Conservation (phyloP, 2,888 invertebrate species). For the Leistus spinibarbis region DNA sequence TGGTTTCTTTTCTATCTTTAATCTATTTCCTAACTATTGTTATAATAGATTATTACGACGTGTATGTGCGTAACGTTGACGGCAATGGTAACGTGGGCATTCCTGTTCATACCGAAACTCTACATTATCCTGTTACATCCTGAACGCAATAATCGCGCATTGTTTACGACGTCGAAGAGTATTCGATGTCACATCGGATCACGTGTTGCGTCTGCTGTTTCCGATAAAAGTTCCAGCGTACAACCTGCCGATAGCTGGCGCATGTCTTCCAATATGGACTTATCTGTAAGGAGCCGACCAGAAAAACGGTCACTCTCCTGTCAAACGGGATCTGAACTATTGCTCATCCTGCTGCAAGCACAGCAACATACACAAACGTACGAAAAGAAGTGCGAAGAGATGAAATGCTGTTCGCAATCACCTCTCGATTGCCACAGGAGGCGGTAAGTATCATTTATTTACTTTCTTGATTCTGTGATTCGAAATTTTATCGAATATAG, state of each 20-base stretch:
- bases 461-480: too few species aligned
- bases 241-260: conserved; percentile 29
- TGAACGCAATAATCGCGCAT: conserved; percentile 75
- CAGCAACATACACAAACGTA: neutral
- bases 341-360: conserved; percentile 51
- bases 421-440: conserved; percentile 13
- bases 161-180: conserved; percentile 75
- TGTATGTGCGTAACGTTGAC: conserved; percentile 76
- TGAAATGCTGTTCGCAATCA: conserved; percentile 20
- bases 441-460: too few species aligned
- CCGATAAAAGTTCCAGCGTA: conserved; percentile 52
- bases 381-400: conserved; percentile 14
- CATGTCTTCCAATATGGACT: conserved; percentile 28
- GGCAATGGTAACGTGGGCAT: conserved; percentile 72
- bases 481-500: too few species aligned
- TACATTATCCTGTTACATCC: conserved; percentile 77
- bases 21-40: too few species aligned
- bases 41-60: conserved; percentile 53
- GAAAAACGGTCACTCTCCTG: conserved; percentile 55
- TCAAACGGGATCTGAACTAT: conserved; percentile 56
- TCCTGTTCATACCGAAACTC: conserved; percentile 77
- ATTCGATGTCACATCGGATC: conserved; percentile 70
- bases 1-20: neutral
- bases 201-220: conserved; percentile 57
- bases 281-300: conserved; percentile 41